Conservation (phyloP, 2,888 invertebrate genomes). For the Drosophila incognita region DNA sequence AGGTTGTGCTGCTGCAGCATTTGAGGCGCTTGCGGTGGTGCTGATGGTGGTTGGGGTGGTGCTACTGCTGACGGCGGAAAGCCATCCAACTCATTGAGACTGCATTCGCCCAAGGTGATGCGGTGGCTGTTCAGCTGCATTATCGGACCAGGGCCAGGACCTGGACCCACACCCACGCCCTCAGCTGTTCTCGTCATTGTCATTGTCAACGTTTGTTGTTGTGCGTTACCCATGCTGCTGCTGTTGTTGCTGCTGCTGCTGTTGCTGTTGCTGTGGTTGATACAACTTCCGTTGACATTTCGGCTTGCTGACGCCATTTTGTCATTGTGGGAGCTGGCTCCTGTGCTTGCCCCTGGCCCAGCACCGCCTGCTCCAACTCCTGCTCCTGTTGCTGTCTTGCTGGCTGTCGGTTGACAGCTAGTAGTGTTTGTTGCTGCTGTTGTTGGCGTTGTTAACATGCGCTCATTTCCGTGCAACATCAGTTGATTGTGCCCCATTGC, state of each 20-base stretch:
- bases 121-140: conserved; percentile 63
- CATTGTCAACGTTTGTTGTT: conserved; percentile 39
- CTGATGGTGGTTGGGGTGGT: conserved; percentile 36
- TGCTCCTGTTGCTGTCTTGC: conserved; percentile 39
- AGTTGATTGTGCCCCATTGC: conserved; percentile 77
- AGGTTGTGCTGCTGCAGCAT: conserved; percentile 50
- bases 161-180: conserved; percentile 43
- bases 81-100: conserved; percentile 68
- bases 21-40: conserved; percentile 65
- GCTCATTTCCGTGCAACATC: conserved; percentile 84
- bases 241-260: conserved; percentile 72
- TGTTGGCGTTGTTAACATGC: conserved; percentile 84
- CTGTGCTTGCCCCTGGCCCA: conserved; percentile 37
- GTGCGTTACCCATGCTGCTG: conserved; percentile 58
- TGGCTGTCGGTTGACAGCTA: conserved; percentile 51
- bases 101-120: conserved; percentile 78
- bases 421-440: conserved; percentile 71
- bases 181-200: conserved; percentile 36
- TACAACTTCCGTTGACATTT: conserved; percentile 78
- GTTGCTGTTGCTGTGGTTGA: conserved; percentile 75
- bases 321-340: conserved; percentile 67
- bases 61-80: conserved; percentile 50
- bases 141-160: conserved; percentile 54
- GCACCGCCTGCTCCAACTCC: conserved; percentile 32
- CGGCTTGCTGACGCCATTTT: conserved; percentile 76